phyloP scores from a whole-genome alignment of 2,113 vertebrate species.

The Amazona vittata region DNA sequence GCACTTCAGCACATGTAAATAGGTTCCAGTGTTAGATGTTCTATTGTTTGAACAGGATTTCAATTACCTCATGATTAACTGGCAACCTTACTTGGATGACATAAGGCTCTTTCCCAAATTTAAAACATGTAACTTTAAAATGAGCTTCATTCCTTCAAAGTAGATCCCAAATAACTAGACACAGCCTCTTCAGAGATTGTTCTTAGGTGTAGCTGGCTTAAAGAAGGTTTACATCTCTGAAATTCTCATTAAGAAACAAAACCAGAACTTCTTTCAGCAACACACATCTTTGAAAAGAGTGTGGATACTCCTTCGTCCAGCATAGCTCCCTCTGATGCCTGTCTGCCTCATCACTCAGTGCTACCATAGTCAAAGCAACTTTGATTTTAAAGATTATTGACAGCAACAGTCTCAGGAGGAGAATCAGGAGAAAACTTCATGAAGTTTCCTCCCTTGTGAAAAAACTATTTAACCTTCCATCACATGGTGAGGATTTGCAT shows the following conservation, averaged over 20 bases:
- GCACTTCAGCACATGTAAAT: slow-evolving; percentile 18
- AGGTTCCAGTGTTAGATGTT: neutral
- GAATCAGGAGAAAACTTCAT: neutral
- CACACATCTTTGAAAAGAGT: neutral
- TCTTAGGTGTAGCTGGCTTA: neutral
- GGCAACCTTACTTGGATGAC: neutral
- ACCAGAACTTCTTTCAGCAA: neutral
- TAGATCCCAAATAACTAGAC: neutral
- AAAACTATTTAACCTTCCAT: neutral
- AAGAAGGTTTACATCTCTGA: neutral
- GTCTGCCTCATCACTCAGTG: neutral
- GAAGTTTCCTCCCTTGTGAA: neutral
- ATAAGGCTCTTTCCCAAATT: neutral
- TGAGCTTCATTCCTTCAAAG: neutral
- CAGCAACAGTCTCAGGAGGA: neutral
- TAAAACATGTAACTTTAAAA: neutral
- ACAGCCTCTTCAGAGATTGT: neutral
- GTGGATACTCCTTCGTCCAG: neutral
- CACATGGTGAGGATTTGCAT: neutral
- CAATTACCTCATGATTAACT: neutral
- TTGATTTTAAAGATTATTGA: neutral
- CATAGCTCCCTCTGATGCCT: neutral
- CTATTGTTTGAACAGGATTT: neutral
- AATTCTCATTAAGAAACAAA: neutral
- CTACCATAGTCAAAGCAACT: neutral